Conservation (phyloP, 2,888 invertebrate genomes). For the Sesamia inferens region DNA sequence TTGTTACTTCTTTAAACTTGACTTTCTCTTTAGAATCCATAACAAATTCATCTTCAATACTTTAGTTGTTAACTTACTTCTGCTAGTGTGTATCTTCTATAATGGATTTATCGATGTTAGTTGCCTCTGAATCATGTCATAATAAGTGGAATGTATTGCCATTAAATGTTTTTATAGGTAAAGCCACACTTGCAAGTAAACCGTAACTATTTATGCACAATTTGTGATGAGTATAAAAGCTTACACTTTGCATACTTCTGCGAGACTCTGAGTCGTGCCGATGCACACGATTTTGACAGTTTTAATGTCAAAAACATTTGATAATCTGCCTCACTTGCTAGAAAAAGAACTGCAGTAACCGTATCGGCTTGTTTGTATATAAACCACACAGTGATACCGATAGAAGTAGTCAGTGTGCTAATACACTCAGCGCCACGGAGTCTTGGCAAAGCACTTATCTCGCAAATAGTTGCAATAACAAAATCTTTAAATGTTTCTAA, state of each 20-base stretch:
- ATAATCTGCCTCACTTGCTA: conserved; percentile 22
- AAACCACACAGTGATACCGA: neutral
- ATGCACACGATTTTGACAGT: conserved; percentile 44
- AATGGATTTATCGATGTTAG: neutral
- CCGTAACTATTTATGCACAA: conserved; percentile 54
- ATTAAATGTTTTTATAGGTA: conserved; percentile 19
- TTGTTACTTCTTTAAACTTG: conserved; percentile 50
- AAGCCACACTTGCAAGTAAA: conserved; percentile 23
- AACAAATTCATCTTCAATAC: neutral
- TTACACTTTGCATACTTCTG: conserved; percentile 43
- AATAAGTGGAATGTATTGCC: conserved; percentile 9
- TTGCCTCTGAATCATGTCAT: neutral
- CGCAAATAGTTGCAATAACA: too few relatives aligned
- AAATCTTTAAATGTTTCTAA: too few relatives aligned
- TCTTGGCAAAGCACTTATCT: too few relatives aligned
- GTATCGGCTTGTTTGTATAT: conserved; percentile 9
- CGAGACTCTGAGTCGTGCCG: conserved; percentile 53
- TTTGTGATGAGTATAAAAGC: conserved; percentile 49
- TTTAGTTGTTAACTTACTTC: neutral
- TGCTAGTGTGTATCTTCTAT: neutral
- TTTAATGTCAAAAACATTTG: conserved; percentile 37
- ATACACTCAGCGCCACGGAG: neutral
- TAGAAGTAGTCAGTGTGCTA: conserved; percentile 1
- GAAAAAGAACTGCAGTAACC: conserved; percentile 32
- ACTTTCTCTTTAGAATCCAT: conserved; percentile 62